These are phyloP conservation scores for Pelodytes ibericus DNA, from an alignment of 2,797 vertebrate genomes.

Conservation along the genomic window DNA sequence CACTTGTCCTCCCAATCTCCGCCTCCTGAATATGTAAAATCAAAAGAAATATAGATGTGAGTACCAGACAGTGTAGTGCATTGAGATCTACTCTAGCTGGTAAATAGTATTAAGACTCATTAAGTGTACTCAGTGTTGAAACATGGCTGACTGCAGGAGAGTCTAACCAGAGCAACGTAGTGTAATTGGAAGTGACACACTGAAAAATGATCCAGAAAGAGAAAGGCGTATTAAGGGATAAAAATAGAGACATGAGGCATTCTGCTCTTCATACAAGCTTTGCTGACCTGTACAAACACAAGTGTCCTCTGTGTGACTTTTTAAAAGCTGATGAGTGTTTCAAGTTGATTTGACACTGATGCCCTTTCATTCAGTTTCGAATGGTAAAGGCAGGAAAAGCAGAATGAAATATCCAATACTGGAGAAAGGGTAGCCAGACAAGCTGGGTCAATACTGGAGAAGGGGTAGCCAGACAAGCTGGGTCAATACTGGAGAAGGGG, in stretches of 20 bases:
- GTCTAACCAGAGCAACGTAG: conserved; percentile 14
- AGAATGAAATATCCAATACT: no score
- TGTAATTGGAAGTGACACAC: conserved; percentile 31
- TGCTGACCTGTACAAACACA: conserved; percentile 32
- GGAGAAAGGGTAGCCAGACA: no score
- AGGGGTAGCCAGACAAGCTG: no score
- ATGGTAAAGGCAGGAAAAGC: background rate
- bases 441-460: no score
- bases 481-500: no score
- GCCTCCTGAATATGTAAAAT: no score
- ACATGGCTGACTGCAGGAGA: conserved; percentile 1
- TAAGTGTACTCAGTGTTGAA: background rate
- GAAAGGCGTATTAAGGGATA: conserved; percentile 14
- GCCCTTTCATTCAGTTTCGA: background rate
- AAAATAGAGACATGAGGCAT: conserved; percentile 28
- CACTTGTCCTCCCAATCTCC: no score
- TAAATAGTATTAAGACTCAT: no score
- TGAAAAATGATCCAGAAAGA: conserved; percentile 32
- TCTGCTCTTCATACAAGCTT: background rate
- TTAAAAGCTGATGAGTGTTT: background rate
- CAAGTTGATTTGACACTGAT: background rate
- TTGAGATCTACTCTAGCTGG: no score
- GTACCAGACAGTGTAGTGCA: no score
- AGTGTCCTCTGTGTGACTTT: background rate
- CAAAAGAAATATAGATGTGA: no score